phyloP scores from a whole-genome alignment of 1,140 invertebrate genomes.

The Cyclina sinensis region DNA sequence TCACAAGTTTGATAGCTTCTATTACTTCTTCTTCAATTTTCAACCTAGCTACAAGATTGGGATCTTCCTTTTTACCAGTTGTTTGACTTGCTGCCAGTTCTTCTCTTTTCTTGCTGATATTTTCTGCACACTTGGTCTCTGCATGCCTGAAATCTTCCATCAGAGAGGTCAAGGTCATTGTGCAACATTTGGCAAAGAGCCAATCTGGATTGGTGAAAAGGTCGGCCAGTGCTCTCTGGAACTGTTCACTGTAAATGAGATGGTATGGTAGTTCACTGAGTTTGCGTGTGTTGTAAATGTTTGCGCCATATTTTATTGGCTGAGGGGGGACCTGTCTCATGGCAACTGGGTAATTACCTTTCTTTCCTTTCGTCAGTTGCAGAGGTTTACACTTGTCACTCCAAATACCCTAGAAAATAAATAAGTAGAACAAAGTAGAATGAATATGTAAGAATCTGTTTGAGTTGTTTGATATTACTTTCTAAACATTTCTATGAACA shows the following conservation, averaged over 20 bases:
- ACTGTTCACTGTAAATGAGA: conserved; percentile 71
- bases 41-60: background rate
- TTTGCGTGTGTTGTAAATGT: conserved; percentile 75
- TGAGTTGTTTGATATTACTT: no score
- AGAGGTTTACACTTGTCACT: conserved; percentile 75
- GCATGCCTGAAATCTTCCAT: conserved; percentile 72
- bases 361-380: conserved; percentile 78
- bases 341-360: conserved; percentile 74
- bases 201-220: conserved; percentile 74
- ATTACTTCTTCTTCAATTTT: conserved; percentile 45
- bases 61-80: conserved; percentile 41
- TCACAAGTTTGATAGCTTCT: conserved; percentile 67
- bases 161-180: conserved; percentile 60
- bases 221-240: conserved; percentile 69
- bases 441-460: no score
- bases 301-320: conserved; percentile 68
- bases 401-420: conserved; percentile 73
- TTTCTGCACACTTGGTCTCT: conserved; percentile 9
- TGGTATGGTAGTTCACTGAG: conserved; percentile 78
- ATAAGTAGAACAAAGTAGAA: no score
- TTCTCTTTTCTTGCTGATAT: conserved; percentile 3
- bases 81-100: background rate
- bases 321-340: conserved; percentile 75
- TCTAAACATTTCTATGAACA: no score
- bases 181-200: conserved; percentile 74